Conservation (phyloP, 2,797 vertebrate species). For the Intellagama lesueurii region DNA sequence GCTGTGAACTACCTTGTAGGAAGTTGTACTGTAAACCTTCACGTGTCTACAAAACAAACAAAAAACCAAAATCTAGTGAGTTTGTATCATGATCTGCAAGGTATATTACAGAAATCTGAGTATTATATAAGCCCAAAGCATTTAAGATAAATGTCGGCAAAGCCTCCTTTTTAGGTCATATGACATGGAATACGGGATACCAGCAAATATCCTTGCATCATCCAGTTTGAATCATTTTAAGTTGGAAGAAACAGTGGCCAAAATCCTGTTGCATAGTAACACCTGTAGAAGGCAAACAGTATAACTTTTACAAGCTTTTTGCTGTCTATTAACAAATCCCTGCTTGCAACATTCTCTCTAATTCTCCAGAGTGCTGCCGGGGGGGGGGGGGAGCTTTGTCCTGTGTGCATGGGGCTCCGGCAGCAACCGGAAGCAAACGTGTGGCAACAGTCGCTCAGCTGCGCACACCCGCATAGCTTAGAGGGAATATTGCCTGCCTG, state of each 20-base stretch:
- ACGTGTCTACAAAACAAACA: conserved; percentile 85
- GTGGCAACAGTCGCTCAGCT: too few relatives aligned
- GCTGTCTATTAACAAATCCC: too few relatives aligned
- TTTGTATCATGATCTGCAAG: background rate
- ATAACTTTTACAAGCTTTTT: too few relatives aligned
- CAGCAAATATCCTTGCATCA: background rate
- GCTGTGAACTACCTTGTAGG: conserved; percentile 95
- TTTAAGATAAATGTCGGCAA: background rate
- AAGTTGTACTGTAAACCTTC: conserved; percentile 95
- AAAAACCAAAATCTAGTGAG: conserved; percentile 13
- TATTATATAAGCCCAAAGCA: background rate
- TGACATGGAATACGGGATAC: background rate
- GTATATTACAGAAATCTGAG: background rate
- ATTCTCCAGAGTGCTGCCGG: too few relatives aligned
- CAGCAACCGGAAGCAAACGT: too few relatives aligned
- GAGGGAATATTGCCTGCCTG: too few relatives aligned
- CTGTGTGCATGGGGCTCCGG: too few relatives aligned
- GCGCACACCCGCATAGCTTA: too few relatives aligned
- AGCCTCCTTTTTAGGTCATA: background rate
- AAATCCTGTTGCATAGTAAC: too few relatives aligned
- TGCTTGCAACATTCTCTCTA: too few relatives aligned
- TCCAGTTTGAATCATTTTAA: background rate
- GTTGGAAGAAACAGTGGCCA: background rate
- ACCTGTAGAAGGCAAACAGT: too few relatives aligned
- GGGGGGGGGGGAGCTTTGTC: too few relatives aligned